Evolutionary conservation across 1,140 invertebrate genomes (phyloP).

Genomic region (Arion vulgaris): DNA sequence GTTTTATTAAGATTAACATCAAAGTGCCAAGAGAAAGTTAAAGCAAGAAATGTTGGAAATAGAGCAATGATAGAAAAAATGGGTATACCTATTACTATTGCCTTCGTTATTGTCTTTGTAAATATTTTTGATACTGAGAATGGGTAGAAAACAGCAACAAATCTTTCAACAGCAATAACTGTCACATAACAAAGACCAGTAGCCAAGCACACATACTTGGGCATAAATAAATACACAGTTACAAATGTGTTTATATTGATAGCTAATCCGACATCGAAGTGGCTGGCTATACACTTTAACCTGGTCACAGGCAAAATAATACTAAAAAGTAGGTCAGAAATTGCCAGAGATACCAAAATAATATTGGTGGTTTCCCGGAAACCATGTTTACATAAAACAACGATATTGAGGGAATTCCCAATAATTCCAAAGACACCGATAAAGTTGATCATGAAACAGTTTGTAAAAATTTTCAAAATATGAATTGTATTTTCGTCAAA

Average conservation of each 20-base stretch:
- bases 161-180: constrained; percentile 14
- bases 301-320: neutral
- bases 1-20: neutral
- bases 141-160: constrained; percentile 16
- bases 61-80: neutral
- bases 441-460: constrained; percentile 14
- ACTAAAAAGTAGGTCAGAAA: neutral
- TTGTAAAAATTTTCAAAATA: neutral
- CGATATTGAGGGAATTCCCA: constrained; percentile 10
- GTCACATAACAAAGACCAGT: neutral
- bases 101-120: neutral
- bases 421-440: constrained; percentile 20
- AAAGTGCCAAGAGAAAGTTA: neutral
- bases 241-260: neutral
- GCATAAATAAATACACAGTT: constrained; percentile 16
- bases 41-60: neutral
- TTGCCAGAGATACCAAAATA: neutral
- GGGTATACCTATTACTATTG: neutral
- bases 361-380: constrained; percentile 14
- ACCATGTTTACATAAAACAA: constrained; percentile 1
- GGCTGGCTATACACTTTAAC: neutral
- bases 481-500: neutral
- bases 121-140: constrained; percentile 1
- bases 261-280: neutral
- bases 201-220: neutral